These are phyloP conservation scores for Philaethria dido DNA, from an alignment of 2,888 invertebrate species.

Conservation along the genomic window DNA sequence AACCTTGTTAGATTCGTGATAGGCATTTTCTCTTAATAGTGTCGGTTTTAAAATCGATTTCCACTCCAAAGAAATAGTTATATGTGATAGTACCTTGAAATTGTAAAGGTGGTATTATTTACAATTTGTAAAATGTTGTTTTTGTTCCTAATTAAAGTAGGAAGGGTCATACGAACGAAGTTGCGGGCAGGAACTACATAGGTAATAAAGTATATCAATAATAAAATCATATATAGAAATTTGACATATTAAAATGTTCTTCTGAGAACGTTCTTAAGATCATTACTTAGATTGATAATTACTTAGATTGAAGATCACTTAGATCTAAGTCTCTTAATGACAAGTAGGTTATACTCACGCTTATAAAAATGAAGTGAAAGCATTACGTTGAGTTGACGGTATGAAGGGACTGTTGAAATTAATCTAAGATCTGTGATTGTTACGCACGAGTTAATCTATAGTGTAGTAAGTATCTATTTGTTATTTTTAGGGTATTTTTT, in stretches of 20 bases:
- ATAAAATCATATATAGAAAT: conserved; percentile 5
- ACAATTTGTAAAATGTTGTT: too few species aligned
- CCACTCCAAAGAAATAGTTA: too few species aligned
- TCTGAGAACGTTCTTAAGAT: conserved; percentile 5
- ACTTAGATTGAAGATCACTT: conserved; percentile 46
- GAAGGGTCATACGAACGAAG: too few species aligned
- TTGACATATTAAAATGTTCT: neutral
- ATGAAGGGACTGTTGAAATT: conserved; percentile 30
- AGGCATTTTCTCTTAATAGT: too few species aligned
- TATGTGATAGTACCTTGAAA: too few species aligned
- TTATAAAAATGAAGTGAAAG: conserved; percentile 34
- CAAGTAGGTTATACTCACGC: conserved; percentile 16
- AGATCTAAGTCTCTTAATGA: conserved; percentile 17
- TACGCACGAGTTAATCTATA: conserved; percentile 62
- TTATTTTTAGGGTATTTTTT: neutral
- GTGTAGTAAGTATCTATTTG: conserved; percentile 44
- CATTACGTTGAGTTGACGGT: conserved; percentile 24
- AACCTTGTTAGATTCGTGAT: too few species aligned
- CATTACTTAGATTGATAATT: neutral
- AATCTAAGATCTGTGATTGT: conserved; percentile 54
- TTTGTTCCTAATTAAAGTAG: too few species aligned
- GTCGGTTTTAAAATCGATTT: too few species aligned
- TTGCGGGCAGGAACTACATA: too few species aligned
- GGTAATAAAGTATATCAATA: conserved; percentile 4
- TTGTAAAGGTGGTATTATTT: too few species aligned